phyloP scores from a whole-genome alignment of 1,140 invertebrate species.

The Sitophilus oryzae region DNA sequence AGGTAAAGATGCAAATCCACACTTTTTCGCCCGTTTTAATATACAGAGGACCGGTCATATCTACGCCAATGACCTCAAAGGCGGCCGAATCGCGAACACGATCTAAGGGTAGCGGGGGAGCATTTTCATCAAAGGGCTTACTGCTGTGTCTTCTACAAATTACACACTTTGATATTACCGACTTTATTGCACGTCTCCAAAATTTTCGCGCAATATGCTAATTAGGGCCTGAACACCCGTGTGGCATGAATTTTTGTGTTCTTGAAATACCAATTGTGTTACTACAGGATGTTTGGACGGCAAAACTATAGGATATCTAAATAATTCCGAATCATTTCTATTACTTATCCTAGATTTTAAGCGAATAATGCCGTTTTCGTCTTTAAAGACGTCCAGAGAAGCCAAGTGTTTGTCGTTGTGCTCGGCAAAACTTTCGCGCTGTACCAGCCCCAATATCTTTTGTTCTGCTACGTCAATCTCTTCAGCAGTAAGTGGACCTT shows the following conservation, averaged over 20 bases:
- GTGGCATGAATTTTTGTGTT: conserved; percentile 14
- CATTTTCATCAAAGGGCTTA: conserved; percentile 27
- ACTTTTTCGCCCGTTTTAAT: too few relatives aligned
- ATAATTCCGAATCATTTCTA: conserved; percentile 25
- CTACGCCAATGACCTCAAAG: too few relatives aligned
- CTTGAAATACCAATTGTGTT: conserved; percentile 4
- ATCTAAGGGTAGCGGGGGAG: conserved; percentile 33
- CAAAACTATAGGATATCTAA: conserved; percentile 33
- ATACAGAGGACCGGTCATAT: too few relatives aligned
- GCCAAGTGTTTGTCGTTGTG: not conserved
- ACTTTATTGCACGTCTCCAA: conserved; percentile 26
- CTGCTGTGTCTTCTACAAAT: conserved; percentile 30
- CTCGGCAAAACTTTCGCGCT: not conserved
- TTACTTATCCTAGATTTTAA: conserved; percentile 32
- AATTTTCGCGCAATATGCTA: too few relatives aligned
- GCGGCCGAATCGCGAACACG: conserved; percentile 31
- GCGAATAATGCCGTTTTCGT: conserved; percentile 17
- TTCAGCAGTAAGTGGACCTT: conserved; percentile 17
- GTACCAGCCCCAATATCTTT: conserved; percentile 12
- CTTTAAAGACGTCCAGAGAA: not conserved
- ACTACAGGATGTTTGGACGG: conserved; percentile 27
- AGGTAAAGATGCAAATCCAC: too few relatives aligned
- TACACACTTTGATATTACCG: conserved; percentile 33
- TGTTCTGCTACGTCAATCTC: conserved; percentile 28
- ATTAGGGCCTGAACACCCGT: conserved; percentile 19